These are phyloP conservation scores for Megalops cyprinoides DNA, from an alignment of 2,797 vertebrate genomes.

Conservation along the genomic window DNA sequence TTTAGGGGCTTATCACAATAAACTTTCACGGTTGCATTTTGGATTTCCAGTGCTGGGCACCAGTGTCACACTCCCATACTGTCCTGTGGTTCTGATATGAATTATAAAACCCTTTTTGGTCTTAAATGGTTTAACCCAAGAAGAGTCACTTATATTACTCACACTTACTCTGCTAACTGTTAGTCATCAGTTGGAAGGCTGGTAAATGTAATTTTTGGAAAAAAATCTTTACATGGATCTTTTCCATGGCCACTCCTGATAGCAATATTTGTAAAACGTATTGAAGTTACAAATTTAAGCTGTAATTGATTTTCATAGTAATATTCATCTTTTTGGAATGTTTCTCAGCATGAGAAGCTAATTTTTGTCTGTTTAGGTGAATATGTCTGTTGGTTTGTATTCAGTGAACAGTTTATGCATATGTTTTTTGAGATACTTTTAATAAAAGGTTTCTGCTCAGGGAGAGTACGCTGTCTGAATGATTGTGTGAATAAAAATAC, in stretches of 20 bases:
- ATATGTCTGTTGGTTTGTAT: too few relatives aligned
- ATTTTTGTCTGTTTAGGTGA: too few relatives aligned
- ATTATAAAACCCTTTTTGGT: neutral
- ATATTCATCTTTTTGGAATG: neutral
- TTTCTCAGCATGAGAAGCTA: too few relatives aligned
- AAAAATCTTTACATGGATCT: neutral
- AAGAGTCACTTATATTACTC: too few relatives aligned
- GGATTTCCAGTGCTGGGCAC: slow-evolving; percentile 43
- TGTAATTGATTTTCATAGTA: neutral
- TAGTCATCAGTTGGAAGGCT: neutral
- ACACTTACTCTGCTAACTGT: neutral
- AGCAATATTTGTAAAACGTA: neutral
- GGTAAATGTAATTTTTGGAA: neutral
- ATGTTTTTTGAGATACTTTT: too few relatives aligned
- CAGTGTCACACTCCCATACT: slow-evolving; percentile 21
- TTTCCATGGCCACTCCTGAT: neutral
- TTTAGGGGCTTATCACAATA: slow-evolving; percentile 57
- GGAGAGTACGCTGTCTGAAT: too few relatives aligned
- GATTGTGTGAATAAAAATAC: too few relatives aligned
- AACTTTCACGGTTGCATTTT: slow-evolving; percentile 50
- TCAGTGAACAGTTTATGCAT: too few relatives aligned
- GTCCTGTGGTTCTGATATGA: neutral
- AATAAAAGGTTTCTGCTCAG: too few relatives aligned
- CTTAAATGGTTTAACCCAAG: neutral
- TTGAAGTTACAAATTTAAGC: neutral